A percentile compares a stretch with the other conserved stretches of the same genome.
phyloP scores from a whole-genome alignment of 2,797 vertebrate genomes.

The Euthynnus affinis region DNA sequence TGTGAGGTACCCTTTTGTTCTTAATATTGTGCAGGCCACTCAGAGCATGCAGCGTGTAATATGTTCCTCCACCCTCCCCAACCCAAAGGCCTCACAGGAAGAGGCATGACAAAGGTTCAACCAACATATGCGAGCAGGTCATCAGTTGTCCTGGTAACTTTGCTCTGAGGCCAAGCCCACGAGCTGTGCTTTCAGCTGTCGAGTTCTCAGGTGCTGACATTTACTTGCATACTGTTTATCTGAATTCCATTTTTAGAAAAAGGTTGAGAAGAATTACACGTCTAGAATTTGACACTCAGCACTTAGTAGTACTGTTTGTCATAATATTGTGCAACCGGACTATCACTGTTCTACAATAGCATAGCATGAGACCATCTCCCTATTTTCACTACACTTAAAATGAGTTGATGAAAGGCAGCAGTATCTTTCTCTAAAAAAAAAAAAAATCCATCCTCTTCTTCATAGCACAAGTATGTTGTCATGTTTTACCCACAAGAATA shows the following conservation, averaged over 20 bases:
- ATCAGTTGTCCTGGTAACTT: constrained; percentile 56
- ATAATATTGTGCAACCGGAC: background rate
- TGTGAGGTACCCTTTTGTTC: constrained; percentile 28
- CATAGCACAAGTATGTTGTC: background rate
- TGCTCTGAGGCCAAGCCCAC: constrained; percentile 30
- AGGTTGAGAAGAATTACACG: background rate
- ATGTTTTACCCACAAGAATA: background rate
- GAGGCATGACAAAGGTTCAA: constrained; percentile 64
- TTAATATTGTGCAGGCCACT: constrained; percentile 25
- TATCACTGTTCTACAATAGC: constrained; percentile 6
- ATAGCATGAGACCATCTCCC: background rate
- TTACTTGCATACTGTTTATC: constrained; percentile 29
- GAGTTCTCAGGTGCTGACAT: constrained; percentile 43
- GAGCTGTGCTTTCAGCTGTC: constrained; percentile 21
- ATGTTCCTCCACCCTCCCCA: constrained; percentile 33
- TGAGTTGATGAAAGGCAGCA: background rate
- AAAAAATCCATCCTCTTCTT: background rate
- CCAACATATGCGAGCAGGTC: constrained; percentile 75
- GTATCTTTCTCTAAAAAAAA: background rate
- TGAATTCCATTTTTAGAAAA: constrained; percentile 46
- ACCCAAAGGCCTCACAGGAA: constrained; percentile 71
- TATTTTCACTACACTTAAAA: background rate
- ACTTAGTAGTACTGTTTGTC: background rate
- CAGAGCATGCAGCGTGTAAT: constrained; percentile 27
- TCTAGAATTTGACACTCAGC: constrained; percentile 15